Conservation (phyloP, 2,888 invertebrate genomes). For the Itoplectis maculator region DNA sequence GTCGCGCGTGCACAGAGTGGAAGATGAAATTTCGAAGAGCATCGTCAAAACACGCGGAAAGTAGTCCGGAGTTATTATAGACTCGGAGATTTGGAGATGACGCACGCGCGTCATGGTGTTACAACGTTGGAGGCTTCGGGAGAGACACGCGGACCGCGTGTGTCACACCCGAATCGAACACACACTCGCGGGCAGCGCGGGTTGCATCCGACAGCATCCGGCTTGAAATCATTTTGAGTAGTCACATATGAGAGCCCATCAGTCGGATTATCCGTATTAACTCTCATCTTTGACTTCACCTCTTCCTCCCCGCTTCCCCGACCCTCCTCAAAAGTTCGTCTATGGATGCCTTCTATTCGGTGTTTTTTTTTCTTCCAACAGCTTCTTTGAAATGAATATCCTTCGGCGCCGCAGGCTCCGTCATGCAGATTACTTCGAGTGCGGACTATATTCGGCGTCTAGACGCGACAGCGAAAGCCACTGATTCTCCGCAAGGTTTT, state of each 20-base stretch:
- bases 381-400: constrained; percentile 64
- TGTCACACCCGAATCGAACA: neutral
- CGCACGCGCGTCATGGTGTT: constrained; percentile 36
- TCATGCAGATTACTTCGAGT: constrained; percentile 37
- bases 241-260: constrained; percentile 57
- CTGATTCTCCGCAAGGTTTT: constrained; percentile 12
- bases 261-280: constrained; percentile 63
- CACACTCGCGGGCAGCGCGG: constrained; percentile 5
- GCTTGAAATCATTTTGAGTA: constrained; percentile 58
- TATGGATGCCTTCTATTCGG: constrained; percentile 31
- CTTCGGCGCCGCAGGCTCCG: constrained; percentile 39
- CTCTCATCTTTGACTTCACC: constrained; percentile 40
- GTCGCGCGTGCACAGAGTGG: neutral
- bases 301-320: constrained; percentile 29
- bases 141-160: neutral
- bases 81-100: constrained; percentile 43
- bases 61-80: constrained; percentile 18
- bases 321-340: constrained; percentile 31
- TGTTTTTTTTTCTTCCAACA: constrained; percentile 35
- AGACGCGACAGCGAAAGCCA: neutral
- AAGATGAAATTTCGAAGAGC: constrained; percentile 6
- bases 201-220: constrained; percentile 42
- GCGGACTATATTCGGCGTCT: neutral
- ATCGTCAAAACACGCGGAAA: constrained; percentile 8
- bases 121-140: constrained; percentile 14